These are phyloP conservation scores for Oasisia sp. DNA, from an alignment of 2,888 invertebrate species.

Conservation along the genomic window DNA sequence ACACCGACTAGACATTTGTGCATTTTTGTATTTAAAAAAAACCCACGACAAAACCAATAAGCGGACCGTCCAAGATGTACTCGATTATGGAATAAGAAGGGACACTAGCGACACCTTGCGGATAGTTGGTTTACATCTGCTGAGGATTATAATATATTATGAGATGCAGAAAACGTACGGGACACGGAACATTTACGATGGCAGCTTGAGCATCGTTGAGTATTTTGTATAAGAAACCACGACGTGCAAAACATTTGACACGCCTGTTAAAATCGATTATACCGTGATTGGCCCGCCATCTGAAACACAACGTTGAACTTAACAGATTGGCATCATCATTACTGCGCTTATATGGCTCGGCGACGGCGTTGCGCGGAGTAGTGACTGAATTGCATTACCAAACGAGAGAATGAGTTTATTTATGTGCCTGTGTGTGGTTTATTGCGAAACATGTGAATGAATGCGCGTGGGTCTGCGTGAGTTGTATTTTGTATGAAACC, in stretches of 20 bases:
- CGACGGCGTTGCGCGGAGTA: not conserved
- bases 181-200: not conserved
- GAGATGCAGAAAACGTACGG: too few relatives aligned
- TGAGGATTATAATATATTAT: not conserved
- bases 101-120: not conserved
- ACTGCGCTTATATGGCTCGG: not conserved
- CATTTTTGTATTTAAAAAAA: not conserved
- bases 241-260: not conserved
- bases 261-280: not conserved
- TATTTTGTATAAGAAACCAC: not conserved
- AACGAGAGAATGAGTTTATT: not conserved
- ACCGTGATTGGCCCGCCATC: not conserved
- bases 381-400: not conserved
- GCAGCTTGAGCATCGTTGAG: not conserved
- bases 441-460: not conserved
- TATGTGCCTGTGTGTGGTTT: not conserved
- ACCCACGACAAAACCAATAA: slow-evolving; percentile 8
- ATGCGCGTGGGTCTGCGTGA: not conserved
- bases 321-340: not conserved
- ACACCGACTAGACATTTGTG: not conserved
- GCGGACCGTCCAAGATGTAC: not conserved
- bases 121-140: not conserved
- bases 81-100: not conserved
- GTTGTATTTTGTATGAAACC: not conserved
- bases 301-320: not conserved